Evolutionary conservation across 2,888 invertebrate genomes (phyloP), one percentile per base, ranked within the genome.

Genomic region (Tetheella fluctuosa): DNA sequence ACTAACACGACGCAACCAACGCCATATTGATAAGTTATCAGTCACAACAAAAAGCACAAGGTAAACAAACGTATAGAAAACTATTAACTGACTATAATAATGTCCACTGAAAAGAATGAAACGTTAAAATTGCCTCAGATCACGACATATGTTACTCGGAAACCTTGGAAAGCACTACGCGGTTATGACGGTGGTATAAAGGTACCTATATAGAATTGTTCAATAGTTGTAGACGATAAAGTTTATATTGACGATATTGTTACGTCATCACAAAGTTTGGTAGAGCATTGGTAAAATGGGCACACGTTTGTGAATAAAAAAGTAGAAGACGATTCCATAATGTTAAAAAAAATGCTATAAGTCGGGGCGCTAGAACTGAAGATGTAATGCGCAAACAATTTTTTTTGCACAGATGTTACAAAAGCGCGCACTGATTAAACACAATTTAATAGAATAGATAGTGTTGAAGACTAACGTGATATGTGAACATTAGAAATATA

Each of bases 1-100:
- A 86, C 83, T 78, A 80, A 65, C 79, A 80, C 76, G 72, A 74
- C 67, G 71, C 62, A 65, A 72, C 55, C 70, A 64, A 71, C 69
- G 70, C 70, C 68, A 76, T 73, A 69, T 60, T 70, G 67, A 76
- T 74, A 70, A 75, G 6, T 39, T 30, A 57, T 30, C 52, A 52
- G 17, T 48, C 71, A 72, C 64, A 63, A 60, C 67, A 70, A 64
- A 64, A 73, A 66, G 68, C 79, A 79, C 70, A 76, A 65, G 70
- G 64, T 69, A 64, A 65, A 73, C 74, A 77, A 77, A 72, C 56
- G 64, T 74, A 69, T 77, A 79, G 58, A 77, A 80, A 81, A 77
- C 77, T 76, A 79, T 71, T 72, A 70, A 74, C 67, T 69, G 62
- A 71, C 65, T 69, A 62, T 62, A 74, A 74, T 77, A 78, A 70